phyloP scores from a whole-genome alignment of 1,140 invertebrate genomes.

The Zaprionus capensis region DNA sequence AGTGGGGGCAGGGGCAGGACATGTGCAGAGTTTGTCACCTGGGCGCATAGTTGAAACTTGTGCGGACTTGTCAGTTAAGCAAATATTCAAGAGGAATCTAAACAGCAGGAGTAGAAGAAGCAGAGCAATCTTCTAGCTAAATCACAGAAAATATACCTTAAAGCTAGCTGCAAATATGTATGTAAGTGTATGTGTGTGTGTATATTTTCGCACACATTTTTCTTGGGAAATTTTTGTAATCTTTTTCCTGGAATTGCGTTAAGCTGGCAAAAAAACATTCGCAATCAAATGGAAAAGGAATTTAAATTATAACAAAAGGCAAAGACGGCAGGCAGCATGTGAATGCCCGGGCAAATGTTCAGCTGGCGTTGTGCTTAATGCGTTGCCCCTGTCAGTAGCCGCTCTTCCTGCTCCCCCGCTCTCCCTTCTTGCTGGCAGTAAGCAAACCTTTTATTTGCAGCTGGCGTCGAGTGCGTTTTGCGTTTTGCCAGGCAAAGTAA shows the following conservation, averaged over 20 bases:
- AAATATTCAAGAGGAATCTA: conserved; percentile 23
- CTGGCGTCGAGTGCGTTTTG: neutral
- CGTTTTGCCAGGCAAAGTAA: neutral
- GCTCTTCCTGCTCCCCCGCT: neutral
- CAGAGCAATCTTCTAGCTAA: neutral
- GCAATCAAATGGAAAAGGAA: conserved; percentile 12
- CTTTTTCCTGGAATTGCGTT: conserved; percentile 1
- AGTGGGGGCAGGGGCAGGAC: neutral
- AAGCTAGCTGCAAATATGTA: neutral
- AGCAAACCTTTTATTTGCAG: neutral
- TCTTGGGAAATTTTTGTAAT: neutral
- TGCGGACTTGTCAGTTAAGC: conserved; percentile 1
- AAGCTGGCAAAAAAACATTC: conserved; percentile 5
- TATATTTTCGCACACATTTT: neutral
- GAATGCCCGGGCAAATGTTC: neutral
- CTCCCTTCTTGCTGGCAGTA: neutral
- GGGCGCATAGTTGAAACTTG: conserved; percentile 14
- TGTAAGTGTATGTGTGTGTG: neutral
- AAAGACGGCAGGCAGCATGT: neutral
- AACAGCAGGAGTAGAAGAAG: neutral
- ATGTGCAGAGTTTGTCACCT: conserved; percentile 9
- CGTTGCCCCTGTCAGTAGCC: neutral
- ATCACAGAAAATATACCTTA: neutral
- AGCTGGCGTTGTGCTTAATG: neutral
- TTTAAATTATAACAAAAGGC: conserved; percentile 9